phyloP scores from a whole-genome alignment of 1,140 invertebrate species.

The Lasioglossum baleicum region DNA sequence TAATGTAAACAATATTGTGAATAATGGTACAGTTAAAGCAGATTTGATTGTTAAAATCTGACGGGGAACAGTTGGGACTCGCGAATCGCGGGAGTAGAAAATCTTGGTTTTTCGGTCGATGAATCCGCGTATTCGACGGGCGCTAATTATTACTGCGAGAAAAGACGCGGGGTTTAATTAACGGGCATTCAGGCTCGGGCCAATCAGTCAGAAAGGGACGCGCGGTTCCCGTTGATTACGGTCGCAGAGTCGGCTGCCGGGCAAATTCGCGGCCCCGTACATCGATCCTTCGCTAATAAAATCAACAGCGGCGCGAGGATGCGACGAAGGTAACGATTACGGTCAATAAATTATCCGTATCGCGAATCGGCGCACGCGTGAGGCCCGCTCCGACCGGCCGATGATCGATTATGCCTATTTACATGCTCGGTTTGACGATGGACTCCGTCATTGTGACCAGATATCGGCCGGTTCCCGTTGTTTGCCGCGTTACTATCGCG shows the following conservation, averaged over 20 bases:
- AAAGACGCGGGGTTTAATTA: background rate
- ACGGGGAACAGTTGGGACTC: too few species aligned
- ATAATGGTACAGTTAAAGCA: too few species aligned
- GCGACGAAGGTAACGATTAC: constrained; percentile 41
- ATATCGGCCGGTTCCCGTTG: constrained; percentile 18
- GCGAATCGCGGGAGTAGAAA: too few species aligned
- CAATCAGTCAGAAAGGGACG: background rate
- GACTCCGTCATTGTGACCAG: constrained; percentile 26
- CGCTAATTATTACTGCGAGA: background rate
- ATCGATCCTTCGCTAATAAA: constrained; percentile 32
- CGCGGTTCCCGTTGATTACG: background rate
- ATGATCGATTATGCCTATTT: constrained; percentile 43
- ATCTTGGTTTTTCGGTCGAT: background rate
- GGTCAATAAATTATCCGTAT: constrained; percentile 41
- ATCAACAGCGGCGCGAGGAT: constrained; percentile 20
- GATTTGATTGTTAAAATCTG: too few species aligned
- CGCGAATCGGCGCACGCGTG: constrained; percentile 10
- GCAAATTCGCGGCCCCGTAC: constrained; percentile 1
- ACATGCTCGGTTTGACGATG: constrained; percentile 29
- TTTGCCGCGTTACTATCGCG: background rate
- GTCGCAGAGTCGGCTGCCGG: background rate
- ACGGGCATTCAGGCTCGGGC: background rate
- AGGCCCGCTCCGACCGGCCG: background rate
- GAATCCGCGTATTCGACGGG: background rate
- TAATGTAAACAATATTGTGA: too few species aligned